Base-by-base conservation (phyloP, 2,888 invertebrate species). In the Miltochrista miniata region DNA sequence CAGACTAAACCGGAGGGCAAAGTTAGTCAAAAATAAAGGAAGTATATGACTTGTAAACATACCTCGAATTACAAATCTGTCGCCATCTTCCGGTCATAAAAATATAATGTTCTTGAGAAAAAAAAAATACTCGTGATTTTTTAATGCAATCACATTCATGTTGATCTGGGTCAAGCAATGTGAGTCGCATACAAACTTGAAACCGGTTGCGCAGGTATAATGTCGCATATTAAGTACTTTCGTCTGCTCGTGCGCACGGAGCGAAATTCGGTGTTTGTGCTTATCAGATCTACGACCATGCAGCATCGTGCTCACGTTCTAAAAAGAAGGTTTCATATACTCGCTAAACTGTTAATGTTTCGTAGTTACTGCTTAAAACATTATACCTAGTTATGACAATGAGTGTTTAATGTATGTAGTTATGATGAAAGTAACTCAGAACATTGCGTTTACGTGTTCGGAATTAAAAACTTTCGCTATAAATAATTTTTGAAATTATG, bases 161-260 rank as follows among this genome's bases (percentile, higher is more conserved):
- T 56, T 46, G 51, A 69, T 63, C 51, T 69, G 61, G 67, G 70
- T 62, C 67, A 58, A 37, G 45, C 60, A 54, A 59, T 61, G 56
- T 60, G 53, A 46, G 52, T 54, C 44, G 56, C 51, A 58, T 68
- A 59, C 50, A 54, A 51, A 39, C 29, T 18, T 10, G 18, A 33
- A 45, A 47, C 41, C 38, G 58, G 50, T 48, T 53, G 53, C 39
- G 57, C 39, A 42, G 13, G 45, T 31, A 54, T 58, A 53, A 58
- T 63, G 51, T 47, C 54, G 60, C 54, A 48, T 54, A 44, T 60
- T 49, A 60, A 60, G 34, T 46, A 60, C 67, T 64, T 66, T 66
- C 53, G 46, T 59, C 51, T 51, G 51, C 55, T 50, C 46, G 36
- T 12, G 63, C 52, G 52, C 42, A 46, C 54, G 45, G 48, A 59